Conservation (phyloP, 1,140 invertebrate genomes). For the Charaxes varanes region DNA sequence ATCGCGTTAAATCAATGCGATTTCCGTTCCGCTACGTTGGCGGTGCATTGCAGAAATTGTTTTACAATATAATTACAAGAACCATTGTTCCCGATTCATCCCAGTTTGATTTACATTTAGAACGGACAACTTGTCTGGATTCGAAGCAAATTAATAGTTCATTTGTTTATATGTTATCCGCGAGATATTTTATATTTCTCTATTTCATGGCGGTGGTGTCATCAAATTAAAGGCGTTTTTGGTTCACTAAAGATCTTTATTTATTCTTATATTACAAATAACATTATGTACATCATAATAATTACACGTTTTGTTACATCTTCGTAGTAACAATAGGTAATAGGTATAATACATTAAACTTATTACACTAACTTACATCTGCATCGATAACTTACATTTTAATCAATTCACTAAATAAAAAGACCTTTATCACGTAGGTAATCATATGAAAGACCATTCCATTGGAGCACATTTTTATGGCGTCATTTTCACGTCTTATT, state of each 20-base stretch:
- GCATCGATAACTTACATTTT: constrained; percentile 21
- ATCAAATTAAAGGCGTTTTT: constrained; percentile 17
- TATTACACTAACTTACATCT: constrained; percentile 13
- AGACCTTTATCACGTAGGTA: constrained; percentile 16
- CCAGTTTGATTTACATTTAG: constrained; percentile 56
- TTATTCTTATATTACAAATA: constrained; percentile 66
- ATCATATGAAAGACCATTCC: too few relatives aligned
- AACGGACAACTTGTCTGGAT: constrained; percentile 25
- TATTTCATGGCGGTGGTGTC: neutral
- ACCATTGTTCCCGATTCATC: constrained; percentile 41
- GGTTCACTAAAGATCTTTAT: constrained; percentile 67
- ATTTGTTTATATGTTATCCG: constrained; percentile 26
- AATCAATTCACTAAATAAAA: constrained; percentile 13
- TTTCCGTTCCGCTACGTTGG: constrained; percentile 33
- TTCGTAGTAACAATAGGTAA: constrained; percentile 30
- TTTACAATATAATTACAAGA: constrained; percentile 63
- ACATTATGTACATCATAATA: constrained; percentile 60
- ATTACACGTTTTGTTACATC: constrained; percentile 41
- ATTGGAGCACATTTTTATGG: too few relatives aligned
- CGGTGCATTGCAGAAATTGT: constrained; percentile 45
- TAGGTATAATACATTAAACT: constrained; percentile 26
- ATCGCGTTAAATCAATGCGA: too few relatives aligned
- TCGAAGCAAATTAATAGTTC: too few relatives aligned
- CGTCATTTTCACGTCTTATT: too few relatives aligned
- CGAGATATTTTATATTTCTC: neutral